Base-by-base conservation (phyloP, 2,888 invertebrate species). In the Diplolepis rosae region DNA sequence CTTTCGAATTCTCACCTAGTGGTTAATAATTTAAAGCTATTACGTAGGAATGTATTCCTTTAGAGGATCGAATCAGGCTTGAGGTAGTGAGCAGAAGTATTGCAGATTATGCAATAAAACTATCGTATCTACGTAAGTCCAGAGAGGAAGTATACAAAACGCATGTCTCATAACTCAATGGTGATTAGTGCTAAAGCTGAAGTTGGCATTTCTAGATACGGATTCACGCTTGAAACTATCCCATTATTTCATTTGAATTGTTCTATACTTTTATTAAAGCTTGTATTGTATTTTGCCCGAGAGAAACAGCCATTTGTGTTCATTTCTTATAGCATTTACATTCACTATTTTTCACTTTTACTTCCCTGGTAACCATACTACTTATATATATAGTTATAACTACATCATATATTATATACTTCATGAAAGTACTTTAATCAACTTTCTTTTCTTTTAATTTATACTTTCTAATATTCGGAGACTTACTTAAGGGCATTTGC, bases 221-320 rank as follows among this genome's bases (percentile, higher is more conserved):
- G 61, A 61, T 42, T 61, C 39, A 61, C 61, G 61, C 61, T 61
- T 27, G 61, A 61, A 42, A 22, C 39, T 27, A 61, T 61, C n/a
- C 61, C 6, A 27, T 61, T 4, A 61, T 61, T 61, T 42, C 32
- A 32, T 32, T 28, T 4, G 9, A 30, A 54, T 18, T 61, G 39
- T 24, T 27, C 13, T 9, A 18, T 45, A 22, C 22, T 39, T 61
- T 61, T 39, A 61, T 39, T 39, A n/a, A 35, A 54, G 9, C 32
- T 1, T 32, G 5, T 32, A 4, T 32, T 32, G 5, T 32, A 1
- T 32, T 7, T 1, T 0, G 4, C 4, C 7, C 18, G 1, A n/a
- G 9, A 18, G 18, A 45, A 45, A 42, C 9, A 7, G 2, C 2
- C 18, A 5, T 45, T 18, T 5, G 9, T 45, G 6, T 18, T 45